These are phyloP conservation scores for Eciton burchellii DNA, from an alignment of 1,140 invertebrate species.

Conservation along the genomic window DNA sequence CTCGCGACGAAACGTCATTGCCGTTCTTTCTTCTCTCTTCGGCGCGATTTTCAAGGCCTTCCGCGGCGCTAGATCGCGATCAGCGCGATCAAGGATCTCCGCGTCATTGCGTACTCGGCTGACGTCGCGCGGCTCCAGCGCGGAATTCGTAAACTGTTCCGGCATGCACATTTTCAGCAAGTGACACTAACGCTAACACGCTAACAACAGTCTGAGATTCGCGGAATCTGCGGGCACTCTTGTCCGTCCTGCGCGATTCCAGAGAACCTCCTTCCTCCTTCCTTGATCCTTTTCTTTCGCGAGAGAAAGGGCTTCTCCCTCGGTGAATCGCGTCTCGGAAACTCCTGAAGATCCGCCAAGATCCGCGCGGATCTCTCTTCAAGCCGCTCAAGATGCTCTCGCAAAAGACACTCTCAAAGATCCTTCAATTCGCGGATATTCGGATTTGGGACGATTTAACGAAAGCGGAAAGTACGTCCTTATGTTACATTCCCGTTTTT, in stretches of 20 bases:
- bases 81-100: constrained; percentile 47
- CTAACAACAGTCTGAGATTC: constrained; percentile 20
- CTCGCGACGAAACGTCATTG: constrained; percentile 36
- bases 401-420: no score
- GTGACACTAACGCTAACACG: constrained; percentile 46
- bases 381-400: no score
- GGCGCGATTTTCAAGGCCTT: constrained; percentile 49
- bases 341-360: no score
- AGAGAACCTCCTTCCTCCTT: no score
- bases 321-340: no score
- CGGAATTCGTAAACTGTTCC: constrained; percentile 46
- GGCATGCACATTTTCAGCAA: constrained; percentile 35
- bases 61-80: constrained; percentile 44
- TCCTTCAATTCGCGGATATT: neutral
- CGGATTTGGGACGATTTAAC: constrained; percentile 16
- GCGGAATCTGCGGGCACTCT: neutral
- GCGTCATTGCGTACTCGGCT: constrained; percentile 43
- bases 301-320: neutral
- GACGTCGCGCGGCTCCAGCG: constrained; percentile 35
- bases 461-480: constrained; percentile 2
- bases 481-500: neutral
- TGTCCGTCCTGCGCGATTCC: neutral
- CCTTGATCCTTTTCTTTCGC: neutral
- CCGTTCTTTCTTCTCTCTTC: constrained; percentile 26
- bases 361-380: neutral